These are phyloP conservation scores for Gymnobelideus leadbeateri DNA, from an alignment of 2,113 vertebrate genomes.

Conservation along the genomic window DNA sequence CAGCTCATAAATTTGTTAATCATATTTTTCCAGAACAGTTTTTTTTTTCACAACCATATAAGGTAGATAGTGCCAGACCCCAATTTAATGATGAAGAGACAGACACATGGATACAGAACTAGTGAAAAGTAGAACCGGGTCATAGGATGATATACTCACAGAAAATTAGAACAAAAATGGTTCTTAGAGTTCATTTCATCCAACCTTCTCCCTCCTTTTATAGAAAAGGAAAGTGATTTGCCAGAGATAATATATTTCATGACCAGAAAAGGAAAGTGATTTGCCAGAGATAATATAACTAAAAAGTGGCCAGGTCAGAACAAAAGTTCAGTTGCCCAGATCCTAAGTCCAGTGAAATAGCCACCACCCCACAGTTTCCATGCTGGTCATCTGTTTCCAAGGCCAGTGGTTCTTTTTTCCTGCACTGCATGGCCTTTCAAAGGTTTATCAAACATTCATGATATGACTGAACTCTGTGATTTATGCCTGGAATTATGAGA, in stretches of 20 bases:
- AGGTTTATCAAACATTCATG: constrained; percentile 73
- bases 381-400: background rate
- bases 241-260: background rate
- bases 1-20: background rate
- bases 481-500: constrained; percentile 66
- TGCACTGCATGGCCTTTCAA: background rate
- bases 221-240: background rate
- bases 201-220: background rate
- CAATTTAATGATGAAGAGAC: background rate
- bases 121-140: background rate
- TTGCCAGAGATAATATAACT: background rate
- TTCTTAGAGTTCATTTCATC: background rate
- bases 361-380: constrained; percentile 14
- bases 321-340: constrained; percentile 9
- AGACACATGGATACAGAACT: background rate
- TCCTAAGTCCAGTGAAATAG: background rate
- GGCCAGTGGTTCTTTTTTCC: background rate
- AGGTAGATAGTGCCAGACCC: background rate
- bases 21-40: background rate
- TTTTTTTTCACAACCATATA: background rate
- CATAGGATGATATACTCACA: background rate
- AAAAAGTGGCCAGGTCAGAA: background rate
- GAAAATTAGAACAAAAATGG: background rate
- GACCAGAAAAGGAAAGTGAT: constrained; percentile 4
- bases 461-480: constrained; percentile 52